phyloP scores from a whole-genome alignment of 1,140 invertebrate genomes.

The Cardiocondyla obscurior region DNA sequence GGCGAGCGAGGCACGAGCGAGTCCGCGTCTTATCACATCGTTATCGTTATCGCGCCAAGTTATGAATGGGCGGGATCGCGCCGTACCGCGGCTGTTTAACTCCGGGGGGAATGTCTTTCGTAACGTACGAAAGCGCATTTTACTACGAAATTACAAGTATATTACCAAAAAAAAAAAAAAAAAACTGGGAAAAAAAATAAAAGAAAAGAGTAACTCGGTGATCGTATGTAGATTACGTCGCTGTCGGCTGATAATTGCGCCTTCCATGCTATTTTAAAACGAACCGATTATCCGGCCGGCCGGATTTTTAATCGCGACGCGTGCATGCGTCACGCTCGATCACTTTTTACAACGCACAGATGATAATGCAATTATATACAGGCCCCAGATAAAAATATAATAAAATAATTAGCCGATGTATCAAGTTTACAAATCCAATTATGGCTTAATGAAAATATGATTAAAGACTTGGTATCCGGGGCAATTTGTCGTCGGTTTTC shows the following conservation, averaged over 20 bases:
- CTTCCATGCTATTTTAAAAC: slow-evolving; percentile 11
- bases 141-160: neutral
- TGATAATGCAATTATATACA: neutral
- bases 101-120: slow-evolving; percentile 5
- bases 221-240: neutral
- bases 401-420: slow-evolving; percentile 4
- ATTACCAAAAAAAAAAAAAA: too few species aligned
- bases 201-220: neutral
- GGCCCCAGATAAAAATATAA: slow-evolving; percentile 2
- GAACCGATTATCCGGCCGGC: neutral
- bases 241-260: slow-evolving; percentile 16
- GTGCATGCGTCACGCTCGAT: neutral
- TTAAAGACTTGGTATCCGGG: neutral
- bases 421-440: slow-evolving; percentile 9
- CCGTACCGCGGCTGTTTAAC: slow-evolving; percentile 22
- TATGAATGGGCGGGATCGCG: slow-evolving; percentile 72
- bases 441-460: neutral
- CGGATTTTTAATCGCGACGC: neutral
- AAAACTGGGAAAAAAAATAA: too few species aligned
- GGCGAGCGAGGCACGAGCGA: slow-evolving; percentile 49
- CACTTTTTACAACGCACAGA: neutral
- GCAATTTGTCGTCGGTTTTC: neutral
- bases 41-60: slow-evolving; percentile 67
- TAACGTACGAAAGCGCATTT: neutral
- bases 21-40: slow-evolving; percentile 55